Conservation (phyloP, 2,113 vertebrate genomes). For the Procapra przewalskii region DNA sequence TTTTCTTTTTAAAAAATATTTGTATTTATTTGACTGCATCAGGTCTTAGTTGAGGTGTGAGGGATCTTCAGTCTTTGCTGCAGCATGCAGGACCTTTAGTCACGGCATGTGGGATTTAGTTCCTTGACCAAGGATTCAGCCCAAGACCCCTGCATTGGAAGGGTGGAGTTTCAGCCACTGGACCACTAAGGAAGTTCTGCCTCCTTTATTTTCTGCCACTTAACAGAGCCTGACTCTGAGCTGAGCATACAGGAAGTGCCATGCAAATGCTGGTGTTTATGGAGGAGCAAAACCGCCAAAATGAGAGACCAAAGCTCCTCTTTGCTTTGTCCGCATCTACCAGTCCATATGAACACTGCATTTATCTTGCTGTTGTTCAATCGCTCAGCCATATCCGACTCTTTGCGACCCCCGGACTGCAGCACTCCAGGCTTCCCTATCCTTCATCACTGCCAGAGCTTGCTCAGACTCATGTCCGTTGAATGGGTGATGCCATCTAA, state of each 20-base stretch:
- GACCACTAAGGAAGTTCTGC: not conserved
- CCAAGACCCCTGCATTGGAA: not conserved
- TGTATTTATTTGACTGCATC: not conserved
- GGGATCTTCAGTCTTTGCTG: accelerated
- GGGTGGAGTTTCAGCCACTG: not conserved
- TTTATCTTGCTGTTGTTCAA: not conserved
- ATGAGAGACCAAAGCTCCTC: not conserved
- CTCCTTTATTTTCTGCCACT: not conserved
- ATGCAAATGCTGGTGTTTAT: too few species aligned
- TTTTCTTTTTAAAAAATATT: not conserved
- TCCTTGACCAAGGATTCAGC: not conserved
- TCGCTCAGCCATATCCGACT: not conserved
- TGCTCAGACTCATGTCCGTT: not conserved
- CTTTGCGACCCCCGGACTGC: not conserved
- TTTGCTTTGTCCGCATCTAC: too few species aligned
- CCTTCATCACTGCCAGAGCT: not conserved
- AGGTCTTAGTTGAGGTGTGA: not conserved
- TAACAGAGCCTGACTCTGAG: not conserved
- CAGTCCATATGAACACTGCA: not conserved
- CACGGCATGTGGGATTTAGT: not conserved
- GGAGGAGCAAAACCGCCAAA: not conserved
- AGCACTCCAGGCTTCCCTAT: not conserved
- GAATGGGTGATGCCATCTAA: not conserved
- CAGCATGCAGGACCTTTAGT: not conserved
- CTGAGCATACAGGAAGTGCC: not conserved